Conservation (phyloP, 2,888 invertebrate species). For the Operophtera brumata region DNA sequence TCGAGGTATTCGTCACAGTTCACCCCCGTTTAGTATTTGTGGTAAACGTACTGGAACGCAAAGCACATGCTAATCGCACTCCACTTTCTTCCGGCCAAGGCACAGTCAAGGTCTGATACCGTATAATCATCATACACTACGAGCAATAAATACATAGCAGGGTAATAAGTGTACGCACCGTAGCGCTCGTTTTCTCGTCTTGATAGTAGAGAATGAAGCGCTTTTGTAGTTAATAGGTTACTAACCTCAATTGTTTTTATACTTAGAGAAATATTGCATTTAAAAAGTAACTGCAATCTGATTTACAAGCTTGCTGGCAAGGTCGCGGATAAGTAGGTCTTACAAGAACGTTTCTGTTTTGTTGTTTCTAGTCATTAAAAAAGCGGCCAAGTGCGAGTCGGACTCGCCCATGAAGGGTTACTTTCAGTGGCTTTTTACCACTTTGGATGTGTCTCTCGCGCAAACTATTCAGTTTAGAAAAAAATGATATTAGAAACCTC, state of each 20-base stretch:
- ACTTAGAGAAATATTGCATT: background rate
- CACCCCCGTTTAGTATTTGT: slow-evolving; percentile 13
- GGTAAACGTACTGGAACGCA: slow-evolving; percentile 35
- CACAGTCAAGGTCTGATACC: slow-evolving; percentile 44
- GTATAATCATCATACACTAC: slow-evolving; percentile 14
- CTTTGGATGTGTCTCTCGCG: no score
- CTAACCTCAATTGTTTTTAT: background rate
- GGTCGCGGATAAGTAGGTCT: background rate
- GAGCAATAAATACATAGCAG: slow-evolving; percentile 18
- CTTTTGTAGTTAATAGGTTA: slow-evolving; percentile 10
- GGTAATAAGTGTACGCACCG: slow-evolving; percentile 27
- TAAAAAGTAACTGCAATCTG: background rate
- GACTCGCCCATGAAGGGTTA: no score
- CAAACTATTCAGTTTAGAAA: no score
- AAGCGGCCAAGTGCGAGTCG: no score
- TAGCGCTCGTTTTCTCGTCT: slow-evolving; percentile 21
- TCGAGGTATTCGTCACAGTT: slow-evolving; percentile 24
- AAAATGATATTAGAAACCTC: no score
- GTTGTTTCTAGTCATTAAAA: no score
- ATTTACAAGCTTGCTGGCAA: background rate
- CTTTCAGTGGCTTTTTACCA: no score
- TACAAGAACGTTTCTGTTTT: no score
- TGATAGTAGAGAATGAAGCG: slow-evolving; percentile 10
- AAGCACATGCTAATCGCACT: slow-evolving; percentile 47
- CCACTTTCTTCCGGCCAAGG: slow-evolving; percentile 52